These are phyloP conservation scores for Meteorus sp. DNA, from an alignment of 1,140 invertebrate genomes.

Conservation along the genomic window DNA sequence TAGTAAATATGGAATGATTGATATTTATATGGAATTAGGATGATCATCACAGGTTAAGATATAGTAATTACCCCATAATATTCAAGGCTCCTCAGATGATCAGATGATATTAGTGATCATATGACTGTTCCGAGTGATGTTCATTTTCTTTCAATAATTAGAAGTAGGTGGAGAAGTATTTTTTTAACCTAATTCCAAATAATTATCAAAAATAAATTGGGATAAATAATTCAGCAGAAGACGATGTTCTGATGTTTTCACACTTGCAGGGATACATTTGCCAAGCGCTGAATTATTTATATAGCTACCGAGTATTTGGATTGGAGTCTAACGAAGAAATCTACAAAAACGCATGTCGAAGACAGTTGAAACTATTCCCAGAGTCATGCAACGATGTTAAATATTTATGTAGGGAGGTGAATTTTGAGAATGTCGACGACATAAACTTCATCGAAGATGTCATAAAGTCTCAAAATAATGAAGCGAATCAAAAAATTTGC, in stretches of 20 bases:
- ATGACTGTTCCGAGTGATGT: too few relatives aligned
- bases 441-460: background rate
- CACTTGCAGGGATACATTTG: slow-evolving; percentile 73
- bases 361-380: slow-evolving; percentile 63
- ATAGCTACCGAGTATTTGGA: slow-evolving; percentile 70
- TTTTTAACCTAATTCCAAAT: too few relatives aligned
- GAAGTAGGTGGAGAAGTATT: too few relatives aligned
- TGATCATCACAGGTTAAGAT: too few relatives aligned
- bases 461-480: slow-evolving; percentile 50
- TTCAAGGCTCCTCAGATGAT: too few relatives aligned
- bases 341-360: slow-evolving; percentile 65
- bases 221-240: background rate
- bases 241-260: background rate
- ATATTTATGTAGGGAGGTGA: slow-evolving; percentile 64
- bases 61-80: too few relatives aligned
- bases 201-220: slow-evolving; percentile 5
- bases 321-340: slow-evolving; percentile 69
- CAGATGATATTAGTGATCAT: too few relatives aligned
- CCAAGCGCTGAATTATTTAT: slow-evolving; percentile 67
- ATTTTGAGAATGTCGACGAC: slow-evolving; percentile 47
- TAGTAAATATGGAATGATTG: slow-evolving; percentile 58
- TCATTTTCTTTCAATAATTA: too few relatives aligned
- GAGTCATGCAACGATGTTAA: slow-evolving; percentile 60
- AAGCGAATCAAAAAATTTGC: slow-evolving; percentile 50
- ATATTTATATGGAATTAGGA: too few relatives aligned